These are phyloP conservation scores for Lepidocyrtoides sp. DNA, from an alignment of 2,888 invertebrate genomes.

Conservation along the genomic window DNA sequence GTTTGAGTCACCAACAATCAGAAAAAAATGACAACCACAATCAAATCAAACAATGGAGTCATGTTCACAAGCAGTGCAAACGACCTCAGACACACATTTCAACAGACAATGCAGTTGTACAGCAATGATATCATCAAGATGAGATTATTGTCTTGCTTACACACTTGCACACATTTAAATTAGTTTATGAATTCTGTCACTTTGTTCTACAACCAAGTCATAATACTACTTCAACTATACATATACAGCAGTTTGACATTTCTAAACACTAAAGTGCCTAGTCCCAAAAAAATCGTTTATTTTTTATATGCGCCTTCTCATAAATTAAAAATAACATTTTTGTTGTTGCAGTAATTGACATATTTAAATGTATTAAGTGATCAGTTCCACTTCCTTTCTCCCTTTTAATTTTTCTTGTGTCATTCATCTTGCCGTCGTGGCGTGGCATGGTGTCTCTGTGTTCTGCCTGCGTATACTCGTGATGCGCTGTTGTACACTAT, in stretches of 20 bases:
- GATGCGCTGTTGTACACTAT: no score
- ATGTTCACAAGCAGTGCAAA: not conserved
- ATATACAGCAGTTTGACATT: not conserved
- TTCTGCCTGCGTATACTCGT: no score
- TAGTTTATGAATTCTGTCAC: not conserved
- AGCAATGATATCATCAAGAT: not conserved
- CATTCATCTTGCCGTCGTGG: not conserved
- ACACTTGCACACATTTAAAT: not conserved
- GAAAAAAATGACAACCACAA: not conserved
- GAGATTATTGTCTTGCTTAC: constrained; percentile 6
- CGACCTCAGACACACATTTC: not conserved
- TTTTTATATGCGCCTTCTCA: not conserved
- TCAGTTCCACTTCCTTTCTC: constrained; percentile 40
- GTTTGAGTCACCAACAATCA: not conserved
- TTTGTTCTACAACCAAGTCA: not conserved
- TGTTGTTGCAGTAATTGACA: constrained; percentile 14
- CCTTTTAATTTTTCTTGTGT: not conserved
- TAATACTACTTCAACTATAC: no score
- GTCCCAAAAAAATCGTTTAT: no score
- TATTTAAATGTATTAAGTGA: constrained; percentile 30
- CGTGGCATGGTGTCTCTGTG: not conserved
- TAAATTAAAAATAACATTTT: constrained; percentile 25
- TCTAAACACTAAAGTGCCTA: not conserved
- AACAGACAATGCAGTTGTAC: not conserved
- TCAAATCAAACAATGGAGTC: not conserved